A percentile compares a stretch with the other conserved stretches of the same genome.
Conservation (phyloP, 2,888 invertebrate genomes). For the Endomychus coccineus region DNA sequence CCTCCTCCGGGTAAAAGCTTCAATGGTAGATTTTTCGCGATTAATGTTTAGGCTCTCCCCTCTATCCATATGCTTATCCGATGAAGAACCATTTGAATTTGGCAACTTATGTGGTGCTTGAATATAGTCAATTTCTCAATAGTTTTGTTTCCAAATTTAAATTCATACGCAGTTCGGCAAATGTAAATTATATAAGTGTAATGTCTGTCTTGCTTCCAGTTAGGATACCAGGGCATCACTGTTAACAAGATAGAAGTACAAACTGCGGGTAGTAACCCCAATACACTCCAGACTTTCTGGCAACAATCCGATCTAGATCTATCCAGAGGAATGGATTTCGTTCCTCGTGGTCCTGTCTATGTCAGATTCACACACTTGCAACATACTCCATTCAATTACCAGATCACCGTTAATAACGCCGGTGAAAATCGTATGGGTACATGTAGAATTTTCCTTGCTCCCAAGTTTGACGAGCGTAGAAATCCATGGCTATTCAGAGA, state of each 20-base stretch:
- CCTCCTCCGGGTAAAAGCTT: too few species aligned
- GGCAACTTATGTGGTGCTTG: too few species aligned
- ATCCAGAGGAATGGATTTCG: constrained; percentile 74
- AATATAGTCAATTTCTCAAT: too few species aligned
- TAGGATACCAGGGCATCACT: constrained; percentile 57
- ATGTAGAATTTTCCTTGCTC: constrained; percentile 62
- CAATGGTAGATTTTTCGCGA: too few species aligned
- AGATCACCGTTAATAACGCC: constrained; percentile 37
- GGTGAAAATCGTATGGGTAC: constrained; percentile 50
- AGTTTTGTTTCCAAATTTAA: too few species aligned
- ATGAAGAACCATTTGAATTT: too few species aligned
- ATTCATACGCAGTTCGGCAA: too few species aligned
- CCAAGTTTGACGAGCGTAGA: constrained; percentile 56
- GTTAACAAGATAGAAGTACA: constrained; percentile 52
- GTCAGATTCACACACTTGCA: constrained; percentile 72
- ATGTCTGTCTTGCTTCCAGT: too few species aligned
- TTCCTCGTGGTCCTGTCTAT: constrained; percentile 64
- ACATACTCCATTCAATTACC: constrained; percentile 62
- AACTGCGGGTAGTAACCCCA: constrained; percentile 46
- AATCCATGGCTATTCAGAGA: constrained; percentile 54
- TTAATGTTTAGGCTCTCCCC: too few species aligned
- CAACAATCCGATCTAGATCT: constrained; percentile 71
- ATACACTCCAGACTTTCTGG: constrained; percentile 66
- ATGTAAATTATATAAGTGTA: too few species aligned
- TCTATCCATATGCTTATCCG: too few species aligned